Conservation (phyloP, 2,113 vertebrate genomes). For the Muntiacus reevesi region DNA sequence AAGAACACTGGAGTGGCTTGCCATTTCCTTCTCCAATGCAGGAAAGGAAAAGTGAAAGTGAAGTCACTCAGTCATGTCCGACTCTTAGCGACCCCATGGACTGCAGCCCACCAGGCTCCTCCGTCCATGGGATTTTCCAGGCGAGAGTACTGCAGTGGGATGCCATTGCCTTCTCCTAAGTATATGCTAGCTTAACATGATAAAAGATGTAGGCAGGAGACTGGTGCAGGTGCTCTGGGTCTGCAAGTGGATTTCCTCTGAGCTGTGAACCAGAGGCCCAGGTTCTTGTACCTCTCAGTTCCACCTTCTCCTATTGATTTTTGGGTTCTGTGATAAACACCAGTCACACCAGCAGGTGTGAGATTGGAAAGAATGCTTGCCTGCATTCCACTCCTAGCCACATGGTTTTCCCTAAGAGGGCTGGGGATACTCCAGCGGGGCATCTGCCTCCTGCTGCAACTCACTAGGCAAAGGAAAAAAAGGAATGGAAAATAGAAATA, state of each 20-base stretch:
- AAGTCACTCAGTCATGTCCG: no score
- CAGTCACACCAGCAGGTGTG: neutral
- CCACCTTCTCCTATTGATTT: neutral
- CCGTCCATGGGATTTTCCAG: no score
- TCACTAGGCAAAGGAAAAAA: neutral
- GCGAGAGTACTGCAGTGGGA: no score
- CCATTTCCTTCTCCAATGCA: no score
- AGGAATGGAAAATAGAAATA: neutral
- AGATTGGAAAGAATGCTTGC: neutral
- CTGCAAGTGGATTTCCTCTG: neutral
- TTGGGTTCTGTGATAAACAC: neutral
- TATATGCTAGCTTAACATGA: neutral
- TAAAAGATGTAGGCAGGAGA: neutral
- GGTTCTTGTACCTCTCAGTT: neutral
- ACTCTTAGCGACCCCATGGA: no score
- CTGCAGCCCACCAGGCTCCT: no score
- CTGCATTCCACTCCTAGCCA: neutral
- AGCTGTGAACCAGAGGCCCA: neutral
- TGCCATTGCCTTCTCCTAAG: no score
- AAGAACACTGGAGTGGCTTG: no score
- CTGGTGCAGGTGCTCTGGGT: neutral
- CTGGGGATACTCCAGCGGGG: neutral
- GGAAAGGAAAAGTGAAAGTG: no score
- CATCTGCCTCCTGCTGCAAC: neutral
- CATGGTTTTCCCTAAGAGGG: neutral